Conservation (phyloP, 2,888 invertebrate species). For the Conus canariensis region DNA sequence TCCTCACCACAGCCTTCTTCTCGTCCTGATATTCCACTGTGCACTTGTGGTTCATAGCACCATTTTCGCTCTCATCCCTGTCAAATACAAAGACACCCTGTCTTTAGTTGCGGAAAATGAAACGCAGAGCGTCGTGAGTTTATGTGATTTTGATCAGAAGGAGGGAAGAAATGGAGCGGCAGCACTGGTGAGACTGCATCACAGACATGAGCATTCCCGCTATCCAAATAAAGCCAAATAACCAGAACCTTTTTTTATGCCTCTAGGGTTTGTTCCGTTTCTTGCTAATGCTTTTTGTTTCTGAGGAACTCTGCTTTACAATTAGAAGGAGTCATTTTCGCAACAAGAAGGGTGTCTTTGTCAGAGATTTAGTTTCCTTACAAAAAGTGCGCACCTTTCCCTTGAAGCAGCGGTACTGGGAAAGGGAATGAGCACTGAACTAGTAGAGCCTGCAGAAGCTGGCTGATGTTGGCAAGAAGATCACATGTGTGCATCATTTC, state of each 20-base stretch:
- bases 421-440: background rate
- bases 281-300: background rate
- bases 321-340: background rate
- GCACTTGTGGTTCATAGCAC: background rate
- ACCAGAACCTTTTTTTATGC: too few species aligned
- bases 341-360: slow-evolving; percentile 21
- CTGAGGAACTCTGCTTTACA: background rate
- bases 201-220: too few species aligned
- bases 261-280: too few species aligned
- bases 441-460: background rate
- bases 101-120: slow-evolving; percentile 22
- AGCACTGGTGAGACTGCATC: background rate
- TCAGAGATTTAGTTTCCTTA: background rate
- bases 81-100: slow-evolving; percentile 27
- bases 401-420: background rate
- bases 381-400: background rate
- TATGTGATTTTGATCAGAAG: background rate
- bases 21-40: background rate
- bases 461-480: background rate
- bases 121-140: background rate
- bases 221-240: too few species aligned
- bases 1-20: background rate
- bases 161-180: slow-evolving; percentile 23
- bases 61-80: background rate
- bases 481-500: background rate